A percentile compares a stretch with the other conserved stretches of the same genome.
These are phyloP conservation scores for Spodoptera frugiperda DNA, from an alignment of 1,140 invertebrate species.

Conservation along the genomic window DNA sequence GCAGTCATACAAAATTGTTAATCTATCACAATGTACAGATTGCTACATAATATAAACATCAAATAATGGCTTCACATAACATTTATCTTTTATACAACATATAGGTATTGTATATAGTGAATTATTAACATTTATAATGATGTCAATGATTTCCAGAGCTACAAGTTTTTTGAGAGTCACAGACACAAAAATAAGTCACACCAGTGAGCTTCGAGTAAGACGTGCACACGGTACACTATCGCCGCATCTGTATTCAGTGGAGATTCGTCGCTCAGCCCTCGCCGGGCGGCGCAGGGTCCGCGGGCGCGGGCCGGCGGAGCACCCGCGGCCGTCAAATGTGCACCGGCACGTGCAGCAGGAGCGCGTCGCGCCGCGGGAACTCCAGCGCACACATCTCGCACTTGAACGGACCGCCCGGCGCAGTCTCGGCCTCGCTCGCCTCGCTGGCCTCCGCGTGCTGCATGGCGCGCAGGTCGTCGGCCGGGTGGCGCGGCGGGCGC, in stretches of 20 bases:
- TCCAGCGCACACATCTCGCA: slow-evolving; percentile 93
- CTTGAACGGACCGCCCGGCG: slow-evolving; percentile 82
- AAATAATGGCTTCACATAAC: slow-evolving; percentile 38
- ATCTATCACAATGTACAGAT: slow-evolving; percentile 28
- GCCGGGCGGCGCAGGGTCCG: neutral
- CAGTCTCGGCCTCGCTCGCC: slow-evolving; percentile 41
- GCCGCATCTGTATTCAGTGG: neutral
- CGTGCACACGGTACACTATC: neutral
- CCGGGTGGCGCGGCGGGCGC: slow-evolving; percentile 83
- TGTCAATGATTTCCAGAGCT: slow-evolving; percentile 20
- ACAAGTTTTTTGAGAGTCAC: slow-evolving; percentile 7
- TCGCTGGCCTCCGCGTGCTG: slow-evolving; percentile 55
- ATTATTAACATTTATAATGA: slow-evolving; percentile 21
- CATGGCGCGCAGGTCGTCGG: slow-evolving; percentile 80
- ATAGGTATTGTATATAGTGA: slow-evolving; percentile 21
- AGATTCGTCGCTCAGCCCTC: slow-evolving; percentile 1
- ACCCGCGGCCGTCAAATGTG: slow-evolving; percentile 89
- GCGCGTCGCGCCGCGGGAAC: slow-evolving; percentile 90
- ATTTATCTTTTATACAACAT: slow-evolving; percentile 30
- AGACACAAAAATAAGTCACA: slow-evolving; percentile 2
- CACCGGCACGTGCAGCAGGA: slow-evolving; percentile 92
- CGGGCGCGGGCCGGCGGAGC: neutral
- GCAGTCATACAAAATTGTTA: slow-evolving; percentile 20
- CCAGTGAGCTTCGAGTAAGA: neutral
- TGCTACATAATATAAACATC: slow-evolving; percentile 29